phyloP scores from a whole-genome alignment of 2,797 vertebrate genomes.

The Staurois parvus region DNA sequence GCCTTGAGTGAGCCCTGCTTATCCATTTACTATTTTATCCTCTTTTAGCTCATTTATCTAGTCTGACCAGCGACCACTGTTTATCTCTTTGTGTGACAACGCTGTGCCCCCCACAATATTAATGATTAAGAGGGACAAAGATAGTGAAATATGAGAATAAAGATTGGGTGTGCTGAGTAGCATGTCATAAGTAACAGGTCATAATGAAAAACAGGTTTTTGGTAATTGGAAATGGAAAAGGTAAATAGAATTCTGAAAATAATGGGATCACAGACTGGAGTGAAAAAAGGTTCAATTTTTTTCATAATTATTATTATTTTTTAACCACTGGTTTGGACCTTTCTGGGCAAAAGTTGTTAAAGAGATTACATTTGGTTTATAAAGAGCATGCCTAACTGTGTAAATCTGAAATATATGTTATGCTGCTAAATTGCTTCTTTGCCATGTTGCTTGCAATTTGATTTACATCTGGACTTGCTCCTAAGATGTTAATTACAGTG shows the following conservation, averaged over 20 bases:
- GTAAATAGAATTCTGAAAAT: slow-evolving; percentile 2
- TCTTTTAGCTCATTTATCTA: slow-evolving; percentile 38
- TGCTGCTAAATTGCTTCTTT: no score
- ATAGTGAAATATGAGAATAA: slow-evolving; percentile 12
- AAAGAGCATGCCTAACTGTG: background rate
- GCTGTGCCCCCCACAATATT: slow-evolving; percentile 30
- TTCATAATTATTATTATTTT: background rate
- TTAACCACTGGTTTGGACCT: background rate
- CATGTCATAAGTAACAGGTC: slow-evolving; percentile 50
- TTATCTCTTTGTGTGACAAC: slow-evolving; percentile 45
- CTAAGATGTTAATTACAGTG: no score
- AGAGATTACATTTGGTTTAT: background rate
- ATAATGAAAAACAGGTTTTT: slow-evolving; percentile 48
- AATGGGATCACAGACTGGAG: background rate
- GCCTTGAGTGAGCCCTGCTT: slow-evolving; percentile 19
- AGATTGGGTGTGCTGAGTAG: slow-evolving; percentile 33
- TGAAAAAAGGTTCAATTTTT: background rate
- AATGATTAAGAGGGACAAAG: slow-evolving; percentile 45
- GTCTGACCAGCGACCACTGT: slow-evolving; percentile 8
- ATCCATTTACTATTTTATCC: slow-evolving; percentile 31
- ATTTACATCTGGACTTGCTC: no score
- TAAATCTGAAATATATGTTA: no score
- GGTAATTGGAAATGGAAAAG: slow-evolving; percentile 27
- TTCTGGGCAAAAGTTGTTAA: background rate
- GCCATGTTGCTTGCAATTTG: no score